A percentile compares a stretch with the other conserved stretches of the same genome.
phyloP scores from a whole-genome alignment of 2,113 vertebrate genomes.

The Ictalurus furcatus region DNA sequence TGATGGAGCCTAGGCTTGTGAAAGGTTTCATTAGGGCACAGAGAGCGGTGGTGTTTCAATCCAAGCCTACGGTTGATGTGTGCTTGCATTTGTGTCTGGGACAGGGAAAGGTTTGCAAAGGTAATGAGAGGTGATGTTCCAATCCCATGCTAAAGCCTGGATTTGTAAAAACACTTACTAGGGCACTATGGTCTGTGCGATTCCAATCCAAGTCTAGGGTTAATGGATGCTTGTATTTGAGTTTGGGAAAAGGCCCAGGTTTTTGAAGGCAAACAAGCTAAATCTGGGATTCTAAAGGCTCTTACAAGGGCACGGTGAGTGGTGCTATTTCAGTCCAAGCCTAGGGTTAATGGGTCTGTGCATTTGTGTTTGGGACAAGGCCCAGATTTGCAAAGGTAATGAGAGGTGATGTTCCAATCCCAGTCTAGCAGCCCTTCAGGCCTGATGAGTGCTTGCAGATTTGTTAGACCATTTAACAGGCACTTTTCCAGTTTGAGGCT shows the following conservation, averaged over 20 bases:
- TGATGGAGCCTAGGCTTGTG: neutral
- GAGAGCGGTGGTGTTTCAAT: slow-evolving; percentile 5
- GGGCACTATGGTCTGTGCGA: neutral
- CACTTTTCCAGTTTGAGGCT: neutral
- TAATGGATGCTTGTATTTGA: neutral
- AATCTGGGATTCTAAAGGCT: neutral
- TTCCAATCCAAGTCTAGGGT: neutral
- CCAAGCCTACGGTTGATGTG: neutral
- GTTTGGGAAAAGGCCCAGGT: slow-evolving; percentile 14
- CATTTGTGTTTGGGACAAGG: slow-evolving; percentile 25
- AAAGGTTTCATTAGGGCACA: slow-evolving; percentile 25
- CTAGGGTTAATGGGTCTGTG: slow-evolving; percentile 18
- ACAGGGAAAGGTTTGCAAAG: neutral
- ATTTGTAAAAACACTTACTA: neutral
- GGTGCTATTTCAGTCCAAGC: slow-evolving; percentile 6
- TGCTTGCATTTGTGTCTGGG: neutral
- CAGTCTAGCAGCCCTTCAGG: neutral
- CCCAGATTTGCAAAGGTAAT: slow-evolving; percentile 14
- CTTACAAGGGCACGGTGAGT: neutral
- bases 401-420: slow-evolving; percentile 17
- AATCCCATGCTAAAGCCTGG: neutral
- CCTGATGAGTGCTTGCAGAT: neutral
- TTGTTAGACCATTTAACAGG: slow-evolving; percentile 5
- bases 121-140: neutral
- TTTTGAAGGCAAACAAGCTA: neutral